Evolutionary conservation across 2,113 vertebrate species (phyloP), one percentile per base, ranked within the genome.

Genomic region (Microcebus griseorufus): DNA sequence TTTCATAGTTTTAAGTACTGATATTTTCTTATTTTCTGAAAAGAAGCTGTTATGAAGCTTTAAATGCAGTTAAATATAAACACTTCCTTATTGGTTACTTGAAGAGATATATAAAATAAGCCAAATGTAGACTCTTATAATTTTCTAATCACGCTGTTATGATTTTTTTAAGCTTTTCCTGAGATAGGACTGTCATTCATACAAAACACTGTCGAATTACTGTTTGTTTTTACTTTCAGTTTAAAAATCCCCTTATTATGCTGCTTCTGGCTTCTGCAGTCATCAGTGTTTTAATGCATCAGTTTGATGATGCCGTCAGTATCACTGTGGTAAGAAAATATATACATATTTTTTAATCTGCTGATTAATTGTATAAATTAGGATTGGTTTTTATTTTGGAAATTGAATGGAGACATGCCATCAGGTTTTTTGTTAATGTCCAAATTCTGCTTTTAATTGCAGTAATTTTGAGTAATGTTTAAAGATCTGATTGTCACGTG

Each of bases 161-260:
- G 45, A 0, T 48, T 53, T 73, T 87, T 27, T 76, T 78, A 94
- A 78, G 73, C 14, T 48, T 95, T 92, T 95, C 65, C 34, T 87
- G n/a, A 67, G 27, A 39, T 86, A 58, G 45, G 78, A 69, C n/a
- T 75, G 11, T 39, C 76, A 75, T 94, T 96, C 29, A 94, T 87
- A 78, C 10, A 79, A 23, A 96, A 8, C 55, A 37, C 85, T 93
- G 27, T 87, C 98, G 48, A 98, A 84, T 95, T 97, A 78, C 45
- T 95, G 1, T 98, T 98, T 89, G 32, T 95, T 95, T 98, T 98
- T 48, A 75, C 20, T 97, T 98, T 39, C 98, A 99, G 99, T 99
- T 99, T 99, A 99, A 99, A 98, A 99, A 99, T 67, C 99, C 99
- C 29, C 99, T 99, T 96, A 99, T 99, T 98, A 99, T 99, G 99